Evolutionary conservation across 2,888 invertebrate species (phyloP).

Genomic region (Antitype chi): DNA sequence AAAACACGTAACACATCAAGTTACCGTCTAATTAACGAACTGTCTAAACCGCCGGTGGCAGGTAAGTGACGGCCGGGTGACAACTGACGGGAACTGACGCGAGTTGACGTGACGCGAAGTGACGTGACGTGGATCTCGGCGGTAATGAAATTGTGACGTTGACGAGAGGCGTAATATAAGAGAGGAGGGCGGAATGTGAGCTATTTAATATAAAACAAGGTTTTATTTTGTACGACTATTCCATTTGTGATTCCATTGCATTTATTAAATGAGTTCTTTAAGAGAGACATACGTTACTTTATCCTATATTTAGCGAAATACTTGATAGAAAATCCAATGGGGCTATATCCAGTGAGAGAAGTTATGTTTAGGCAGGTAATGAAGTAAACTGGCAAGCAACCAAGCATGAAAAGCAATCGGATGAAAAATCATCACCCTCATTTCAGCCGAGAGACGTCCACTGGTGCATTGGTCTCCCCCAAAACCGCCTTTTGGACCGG

Average conservation of each 20-base stretch:
- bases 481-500: no score
- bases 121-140: slow-evolving; percentile 78
- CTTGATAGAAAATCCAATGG: no score
- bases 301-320: no score
- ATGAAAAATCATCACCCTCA: background rate
- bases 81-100: slow-evolving; percentile 72
- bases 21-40: slow-evolving; percentile 88
- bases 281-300: no score
- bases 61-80: slow-evolving; percentile 80
- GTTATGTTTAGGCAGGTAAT: no score
- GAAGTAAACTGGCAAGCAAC: background rate
- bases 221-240: background rate
- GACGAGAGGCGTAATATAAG: slow-evolving; percentile 57
- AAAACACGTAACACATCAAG: slow-evolving; percentile 72
- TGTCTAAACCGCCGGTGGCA: slow-evolving; percentile 82
- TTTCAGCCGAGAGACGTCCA: no score
- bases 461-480: no score
- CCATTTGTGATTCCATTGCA: no score
- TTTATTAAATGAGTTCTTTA: background rate
- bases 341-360: background rate
- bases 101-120: slow-evolving; percentile 71
- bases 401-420: background rate
- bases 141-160: slow-evolving; percentile 89
- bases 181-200: slow-evolving; percentile 53
- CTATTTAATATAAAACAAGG: background rate